These are phyloP conservation scores for Eulithis prunata DNA, from an alignment of 2,888 invertebrate genomes.

Conservation along the genomic window DNA sequence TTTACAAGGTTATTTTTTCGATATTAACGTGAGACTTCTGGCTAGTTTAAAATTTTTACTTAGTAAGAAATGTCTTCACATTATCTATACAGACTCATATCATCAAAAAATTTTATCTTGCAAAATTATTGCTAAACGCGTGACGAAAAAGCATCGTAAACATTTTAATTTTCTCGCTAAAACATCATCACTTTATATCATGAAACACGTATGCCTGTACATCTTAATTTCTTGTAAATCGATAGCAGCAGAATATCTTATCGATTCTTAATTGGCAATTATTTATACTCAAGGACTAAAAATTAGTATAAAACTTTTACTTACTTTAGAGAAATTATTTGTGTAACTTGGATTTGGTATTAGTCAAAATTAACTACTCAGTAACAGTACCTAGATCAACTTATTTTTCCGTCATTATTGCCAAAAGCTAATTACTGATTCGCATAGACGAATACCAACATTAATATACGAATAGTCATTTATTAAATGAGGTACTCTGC, in stretches of 20 bases:
- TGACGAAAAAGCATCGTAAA: constrained; percentile 10
- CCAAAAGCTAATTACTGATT: too few species aligned
- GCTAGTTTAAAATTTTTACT: too few species aligned
- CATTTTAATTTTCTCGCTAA: constrained; percentile 15
- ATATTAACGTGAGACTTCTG: neutral
- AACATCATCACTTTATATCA: neutral
- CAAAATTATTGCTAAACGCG: constrained; percentile 18
- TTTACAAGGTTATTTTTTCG: constrained; percentile 34
- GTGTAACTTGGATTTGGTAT: neutral
- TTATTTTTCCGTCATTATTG: too few species aligned
- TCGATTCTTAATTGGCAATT: neutral
- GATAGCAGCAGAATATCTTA: constrained; percentile 16
- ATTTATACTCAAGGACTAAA: too few species aligned
- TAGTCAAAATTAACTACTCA: neutral
- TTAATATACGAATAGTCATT: too few species aligned
- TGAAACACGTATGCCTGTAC: constrained; percentile 23
- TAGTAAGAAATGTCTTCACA: too few species aligned
- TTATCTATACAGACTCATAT: neutral
- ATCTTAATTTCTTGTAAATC: constrained; percentile 11
- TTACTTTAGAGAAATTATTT: too few species aligned
- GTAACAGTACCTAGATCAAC: too few species aligned
- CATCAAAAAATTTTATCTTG: constrained; percentile 5
- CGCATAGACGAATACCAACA: too few species aligned
- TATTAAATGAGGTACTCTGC: too few species aligned
- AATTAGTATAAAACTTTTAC: too few species aligned